Evolutionary conservation across 2,113 vertebrate genomes (phyloP).

Genomic region (Centropristis striata): DNA sequence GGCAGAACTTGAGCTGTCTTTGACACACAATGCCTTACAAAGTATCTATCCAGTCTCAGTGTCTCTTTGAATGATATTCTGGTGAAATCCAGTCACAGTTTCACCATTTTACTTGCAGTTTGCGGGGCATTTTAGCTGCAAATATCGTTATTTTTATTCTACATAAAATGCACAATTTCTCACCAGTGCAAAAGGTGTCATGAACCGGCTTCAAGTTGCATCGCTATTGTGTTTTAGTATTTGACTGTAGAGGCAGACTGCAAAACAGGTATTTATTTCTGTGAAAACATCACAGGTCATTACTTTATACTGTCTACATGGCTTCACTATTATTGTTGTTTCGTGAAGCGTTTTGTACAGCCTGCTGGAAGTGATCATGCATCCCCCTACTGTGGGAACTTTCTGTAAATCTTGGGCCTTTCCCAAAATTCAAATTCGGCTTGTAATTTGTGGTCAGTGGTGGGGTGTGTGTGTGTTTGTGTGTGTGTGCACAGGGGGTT

Average conservation of each 20-base stretch:
- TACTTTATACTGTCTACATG: slow-evolving; percentile 13
- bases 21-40: no score
- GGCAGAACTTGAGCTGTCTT: no score
- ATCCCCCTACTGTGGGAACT: slow-evolving; percentile 80
- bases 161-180: slow-evolving; percentile 2
- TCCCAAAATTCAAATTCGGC: slow-evolving; percentile 79
- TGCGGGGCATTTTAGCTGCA: background rate
- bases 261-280: background rate
- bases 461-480: slow-evolving; percentile 65
- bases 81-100: background rate
- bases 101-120: background rate
- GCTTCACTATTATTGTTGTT: slow-evolving; percentile 44
- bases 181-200: background rate
- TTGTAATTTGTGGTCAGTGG: slow-evolving; percentile 85
- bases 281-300: slow-evolving; percentile 25
- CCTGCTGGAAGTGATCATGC: slow-evolving; percentile 74
- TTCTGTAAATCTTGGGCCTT: slow-evolving; percentile 75
- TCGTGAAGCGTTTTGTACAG: slow-evolving; percentile 42
- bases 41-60: no score
- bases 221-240: background rate
- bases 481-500: slow-evolving; percentile 69
- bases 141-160: slow-evolving; percentile 22
- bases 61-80: background rate
- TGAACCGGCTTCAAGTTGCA: background rate
- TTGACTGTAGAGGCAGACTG: background rate